phyloP scores from a whole-genome alignment of 1,140 invertebrate genomes.

The Manduca sexta region DNA sequence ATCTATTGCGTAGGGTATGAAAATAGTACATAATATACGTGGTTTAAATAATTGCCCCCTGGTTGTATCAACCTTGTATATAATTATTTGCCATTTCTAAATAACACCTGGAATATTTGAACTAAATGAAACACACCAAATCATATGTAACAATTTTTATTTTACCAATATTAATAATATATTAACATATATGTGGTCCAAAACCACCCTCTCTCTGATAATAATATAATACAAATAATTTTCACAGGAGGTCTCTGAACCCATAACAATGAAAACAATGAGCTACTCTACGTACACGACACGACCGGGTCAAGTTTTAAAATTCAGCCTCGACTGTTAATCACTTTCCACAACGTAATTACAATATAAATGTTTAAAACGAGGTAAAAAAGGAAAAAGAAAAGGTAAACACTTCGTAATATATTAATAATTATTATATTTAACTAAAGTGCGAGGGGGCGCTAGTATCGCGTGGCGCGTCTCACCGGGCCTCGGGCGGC shows the following conservation, averaged over 20 bases:
- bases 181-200: slow-evolving; percentile 71
- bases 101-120: not conserved
- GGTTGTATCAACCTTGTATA: too few species aligned
- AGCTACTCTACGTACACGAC: slow-evolving; percentile 36
- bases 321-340: slow-evolving; percentile 38
- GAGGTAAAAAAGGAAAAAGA: slow-evolving; percentile 56
- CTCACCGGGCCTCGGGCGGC: too few species aligned
- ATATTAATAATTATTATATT: slow-evolving; percentile 50
- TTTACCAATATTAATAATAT: slow-evolving; percentile 73
- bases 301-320: slow-evolving; percentile 33
- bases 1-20: too few species aligned
- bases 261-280: slow-evolving; percentile 67
- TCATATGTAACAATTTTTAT: slow-evolving; percentile 71
- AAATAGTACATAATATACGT: too few species aligned
- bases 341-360: slow-evolving; percentile 29
- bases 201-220: slow-evolving; percentile 62
- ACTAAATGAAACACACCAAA: slow-evolving; percentile 1
- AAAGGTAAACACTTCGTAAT: slow-evolving; percentile 48
- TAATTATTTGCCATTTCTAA: too few species aligned
- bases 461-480: slow-evolving; percentile 8
- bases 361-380: slow-evolving; percentile 47
- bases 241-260: slow-evolving; percentile 59
- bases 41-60: too few species aligned
- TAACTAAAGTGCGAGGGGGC: slow-evolving; percentile 41
- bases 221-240: slow-evolving; percentile 70